These are phyloP conservation scores for Limnephilus marmoratus DNA, from an alignment of 2,888 invertebrate species.

Conservation along the genomic window DNA sequence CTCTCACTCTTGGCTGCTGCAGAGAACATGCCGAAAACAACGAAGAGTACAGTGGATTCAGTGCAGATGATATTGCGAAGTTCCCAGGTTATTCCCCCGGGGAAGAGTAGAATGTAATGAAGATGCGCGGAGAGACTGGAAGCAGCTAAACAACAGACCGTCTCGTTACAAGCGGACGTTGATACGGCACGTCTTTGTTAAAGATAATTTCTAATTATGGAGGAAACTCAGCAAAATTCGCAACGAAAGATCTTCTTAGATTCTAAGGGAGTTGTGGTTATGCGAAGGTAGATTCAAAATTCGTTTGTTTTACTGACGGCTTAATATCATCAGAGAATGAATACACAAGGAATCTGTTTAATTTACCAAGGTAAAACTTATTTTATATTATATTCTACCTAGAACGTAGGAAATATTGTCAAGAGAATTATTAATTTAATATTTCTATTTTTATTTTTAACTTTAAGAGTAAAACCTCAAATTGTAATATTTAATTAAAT, in stretches of 20 bases:
- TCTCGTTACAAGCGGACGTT: slow-evolving; percentile 19
- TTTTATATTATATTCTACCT: neutral
- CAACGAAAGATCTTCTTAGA: neutral
- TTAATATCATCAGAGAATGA: neutral
- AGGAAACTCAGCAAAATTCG: slow-evolving; percentile 11
- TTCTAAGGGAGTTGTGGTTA: neutral
- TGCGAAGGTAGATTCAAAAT: neutral
- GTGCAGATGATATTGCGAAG: neutral
- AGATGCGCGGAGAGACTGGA: neutral
- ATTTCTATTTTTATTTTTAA: too few species aligned
- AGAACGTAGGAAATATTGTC: neutral
- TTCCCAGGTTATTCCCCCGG: slow-evolving; percentile 31
- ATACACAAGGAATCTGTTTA: neutral
- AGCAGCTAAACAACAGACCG: slow-evolving; percentile 11
- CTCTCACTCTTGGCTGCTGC: slow-evolving; percentile 41
- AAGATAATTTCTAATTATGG: slow-evolving; percentile 53
- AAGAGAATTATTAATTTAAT: neutral
- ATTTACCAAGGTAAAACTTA: neutral
- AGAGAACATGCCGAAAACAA: neutral
- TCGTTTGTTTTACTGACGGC: neutral
- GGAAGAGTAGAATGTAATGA: slow-evolving; percentile 21
- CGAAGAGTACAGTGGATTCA: neutral
- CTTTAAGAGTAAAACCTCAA: too few species aligned
- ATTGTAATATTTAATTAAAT: too few species aligned
- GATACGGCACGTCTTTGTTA: slow-evolving; percentile 42